These are phyloP conservation scores for Asobara japonica DNA, from an alignment of 1,140 invertebrate species.

Conservation along the genomic window DNA sequence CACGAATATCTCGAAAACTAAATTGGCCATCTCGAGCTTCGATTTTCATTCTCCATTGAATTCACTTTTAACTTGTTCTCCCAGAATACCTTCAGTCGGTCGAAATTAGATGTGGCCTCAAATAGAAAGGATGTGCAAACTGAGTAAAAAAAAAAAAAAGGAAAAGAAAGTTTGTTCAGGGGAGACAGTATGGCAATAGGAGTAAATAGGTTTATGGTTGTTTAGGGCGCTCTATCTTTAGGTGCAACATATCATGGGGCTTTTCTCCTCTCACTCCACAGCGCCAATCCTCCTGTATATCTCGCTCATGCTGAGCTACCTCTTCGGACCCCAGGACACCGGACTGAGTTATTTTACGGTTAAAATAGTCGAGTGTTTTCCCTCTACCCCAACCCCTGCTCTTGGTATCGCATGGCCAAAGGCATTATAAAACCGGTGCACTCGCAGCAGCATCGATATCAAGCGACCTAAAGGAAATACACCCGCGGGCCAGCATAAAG, in stretches of 20 bases:
- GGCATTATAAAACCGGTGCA: not conserved
- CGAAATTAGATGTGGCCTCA: constrained; percentile 16
- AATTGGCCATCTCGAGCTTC: too few relatives aligned
- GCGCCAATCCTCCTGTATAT: not conserved
- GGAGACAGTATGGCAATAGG: constrained; percentile 24
- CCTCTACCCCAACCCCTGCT: constrained; percentile 44
- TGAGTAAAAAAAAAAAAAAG: not conserved
- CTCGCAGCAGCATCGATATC: constrained; percentile 1
- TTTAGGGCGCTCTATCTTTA: constrained; percentile 59
- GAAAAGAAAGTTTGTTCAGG: not conserved
- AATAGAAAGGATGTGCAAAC: not conserved
- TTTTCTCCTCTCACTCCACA: constrained; percentile 32
- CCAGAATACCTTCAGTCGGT: not conserved
- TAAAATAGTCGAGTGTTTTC: constrained; percentile 59
- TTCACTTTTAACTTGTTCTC: not conserved
- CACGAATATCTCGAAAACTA: too few relatives aligned
- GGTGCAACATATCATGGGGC: constrained; percentile 53
- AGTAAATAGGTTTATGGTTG: constrained; percentile 55
- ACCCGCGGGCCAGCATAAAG: not conserved
- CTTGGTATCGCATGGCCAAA: constrained; percentile 29
- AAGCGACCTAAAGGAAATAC: not conserved
- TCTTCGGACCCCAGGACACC: constrained; percentile 30
- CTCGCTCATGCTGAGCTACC: constrained; percentile 19
- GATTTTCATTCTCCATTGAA: not conserved
- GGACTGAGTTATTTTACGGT: constrained; percentile 61